Evolutionary conservation across 2,113 vertebrate genomes (phyloP).

Genomic region (Anarhynchus alexandrinus): DNA sequence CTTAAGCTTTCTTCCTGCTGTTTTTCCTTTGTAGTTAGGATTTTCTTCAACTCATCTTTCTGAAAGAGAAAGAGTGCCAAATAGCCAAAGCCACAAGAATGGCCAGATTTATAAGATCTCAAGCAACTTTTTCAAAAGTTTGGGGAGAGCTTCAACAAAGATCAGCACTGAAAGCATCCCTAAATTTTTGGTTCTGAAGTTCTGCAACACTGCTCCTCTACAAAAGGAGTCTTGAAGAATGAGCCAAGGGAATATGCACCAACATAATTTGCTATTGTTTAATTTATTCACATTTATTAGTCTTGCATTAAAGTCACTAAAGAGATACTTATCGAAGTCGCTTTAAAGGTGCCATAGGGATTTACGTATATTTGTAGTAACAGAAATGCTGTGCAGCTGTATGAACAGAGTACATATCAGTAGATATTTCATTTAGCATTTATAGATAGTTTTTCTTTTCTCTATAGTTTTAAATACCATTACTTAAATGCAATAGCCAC

Average conservation of each 20-base stretch:
- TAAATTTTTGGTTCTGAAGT: neutral
- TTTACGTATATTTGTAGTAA: neutral
- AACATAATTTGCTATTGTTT: neutral
- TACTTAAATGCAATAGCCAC: neutral
- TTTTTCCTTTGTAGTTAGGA: constrained; percentile 81
- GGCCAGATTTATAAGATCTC: neutral
- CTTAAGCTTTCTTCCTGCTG: constrained; percentile 87
- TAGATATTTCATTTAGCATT: neutral
- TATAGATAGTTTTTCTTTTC: neutral
- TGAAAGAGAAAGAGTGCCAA: constrained; percentile 46
- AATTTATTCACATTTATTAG: neutral
- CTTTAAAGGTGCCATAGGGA: neutral
- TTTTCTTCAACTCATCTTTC: constrained; percentile 87
- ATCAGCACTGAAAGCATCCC: neutral
- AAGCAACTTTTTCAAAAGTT: neutral
- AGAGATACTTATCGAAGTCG: neutral
- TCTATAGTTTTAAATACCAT: neutral
- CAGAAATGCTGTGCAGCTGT: neutral
- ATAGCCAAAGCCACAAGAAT: neutral
- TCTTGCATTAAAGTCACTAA: neutral
- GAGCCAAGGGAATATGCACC: neutral
- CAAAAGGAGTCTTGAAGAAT: neutral
- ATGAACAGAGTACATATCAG: fast-evolving
- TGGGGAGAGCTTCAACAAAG: neutral
- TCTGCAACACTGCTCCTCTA: neutral